These are phyloP conservation scores for Emydocephalus ijimae DNA, from an alignment of 2,113 vertebrate genomes.

Conservation along the genomic window DNA sequence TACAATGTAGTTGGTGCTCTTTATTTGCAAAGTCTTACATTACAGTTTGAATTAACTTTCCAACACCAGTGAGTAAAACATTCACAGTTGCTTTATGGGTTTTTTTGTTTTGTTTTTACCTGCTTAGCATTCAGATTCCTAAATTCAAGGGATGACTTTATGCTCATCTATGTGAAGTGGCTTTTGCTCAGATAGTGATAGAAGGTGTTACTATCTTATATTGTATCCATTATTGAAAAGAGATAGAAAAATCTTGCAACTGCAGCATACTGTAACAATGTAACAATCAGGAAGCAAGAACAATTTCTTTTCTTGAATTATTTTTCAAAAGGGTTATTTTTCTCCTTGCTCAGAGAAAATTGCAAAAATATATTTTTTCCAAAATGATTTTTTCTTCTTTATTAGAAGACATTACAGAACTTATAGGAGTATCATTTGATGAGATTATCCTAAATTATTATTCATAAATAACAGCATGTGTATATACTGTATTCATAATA, in stretches of 20 bases:
- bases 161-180: background rate
- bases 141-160: background rate
- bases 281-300: background rate
- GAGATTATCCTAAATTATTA: background rate
- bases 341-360: background rate
- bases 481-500: background rate
- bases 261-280: background rate
- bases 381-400: background rate
- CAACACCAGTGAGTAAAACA: background rate
- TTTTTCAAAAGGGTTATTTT: background rate
- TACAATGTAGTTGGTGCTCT: background rate
- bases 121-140: background rate
- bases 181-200: background rate
- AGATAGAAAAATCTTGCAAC: background rate
- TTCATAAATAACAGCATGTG: background rate
- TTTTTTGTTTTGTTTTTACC: background rate
- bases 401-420: background rate
- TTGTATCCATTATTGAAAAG: background rate
- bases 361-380: background rate
- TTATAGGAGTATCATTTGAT: background rate
- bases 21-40: background rate
- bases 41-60: background rate
- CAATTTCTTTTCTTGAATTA: background rate
- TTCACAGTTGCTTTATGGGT: background rate
- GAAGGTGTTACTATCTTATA: background rate